Base-by-base conservation (phyloP, 2,888 invertebrate species). In the Eristalinus sepulchralis region DNA sequence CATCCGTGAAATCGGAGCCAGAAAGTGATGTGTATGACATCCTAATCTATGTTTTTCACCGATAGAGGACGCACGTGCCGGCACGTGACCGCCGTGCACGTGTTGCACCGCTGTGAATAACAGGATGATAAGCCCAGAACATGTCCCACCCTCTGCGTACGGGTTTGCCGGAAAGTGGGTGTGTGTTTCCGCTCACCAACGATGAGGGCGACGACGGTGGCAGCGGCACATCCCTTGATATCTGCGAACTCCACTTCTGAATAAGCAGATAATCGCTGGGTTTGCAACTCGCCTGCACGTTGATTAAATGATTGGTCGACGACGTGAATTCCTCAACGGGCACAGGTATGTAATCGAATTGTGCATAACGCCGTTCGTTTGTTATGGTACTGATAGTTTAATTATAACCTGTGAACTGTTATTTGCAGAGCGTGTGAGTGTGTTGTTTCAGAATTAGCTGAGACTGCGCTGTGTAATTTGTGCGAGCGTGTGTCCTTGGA, bases 21-120 rank as follows among this genome's bases (percentile, higher is more conserved):
- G 77, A 85, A 88, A 88, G 85, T 83, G 88, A 88, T 88, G 88
- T 88, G 88, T 85, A 85, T 88, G 88, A 88, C 88, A 88, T 86
- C 75, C 83, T 88, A 88, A 88, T 88, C 88, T 87, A 82, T 85
- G 88, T 83, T 87, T 83, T 86, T 81, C 84, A 88, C 83, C 86
- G 88, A 88, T 88, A 84, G 76, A 70, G 67, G 68, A 66, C 22
- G 62, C 89, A 89, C 89, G 89, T 88, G 89, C 62, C 78, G 88
- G 57, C 89, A 89, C 89, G 89, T 88, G 88, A 77, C 85, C 64
- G 57, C 62, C 27, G 55, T 79, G 88, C 88, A 88, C 89, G 88
- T 88, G 89, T 84, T 86, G 80, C 81, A 88, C 83, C 85, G 70
- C 89, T 88, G 89, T 88, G 88, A 88, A 88, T 88, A 88, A 88